These are phyloP conservation scores for Cathartes aura DNA, from an alignment of 2,113 vertebrate species.

Conservation along the genomic window DNA sequence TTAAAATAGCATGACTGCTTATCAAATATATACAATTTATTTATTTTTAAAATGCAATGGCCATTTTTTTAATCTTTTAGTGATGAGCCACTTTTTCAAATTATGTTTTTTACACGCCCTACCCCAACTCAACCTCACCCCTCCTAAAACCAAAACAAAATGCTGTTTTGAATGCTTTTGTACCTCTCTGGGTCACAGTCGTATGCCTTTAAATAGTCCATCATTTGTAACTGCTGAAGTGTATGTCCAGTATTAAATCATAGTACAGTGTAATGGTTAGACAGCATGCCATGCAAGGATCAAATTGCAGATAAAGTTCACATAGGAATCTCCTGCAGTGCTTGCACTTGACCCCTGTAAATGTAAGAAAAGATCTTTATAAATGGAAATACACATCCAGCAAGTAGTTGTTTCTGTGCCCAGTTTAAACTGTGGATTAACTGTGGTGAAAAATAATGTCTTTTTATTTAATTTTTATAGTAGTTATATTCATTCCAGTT, in stretches of 20 bases:
- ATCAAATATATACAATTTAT: background rate
- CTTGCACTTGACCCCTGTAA: background rate
- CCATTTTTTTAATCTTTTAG: background rate
- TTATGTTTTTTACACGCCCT: background rate
- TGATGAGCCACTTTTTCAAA: background rate
- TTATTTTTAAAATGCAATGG: background rate
- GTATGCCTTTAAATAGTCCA: background rate
- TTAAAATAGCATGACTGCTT: background rate
- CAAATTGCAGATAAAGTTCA: background rate
- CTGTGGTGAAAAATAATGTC: background rate
- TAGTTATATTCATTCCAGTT: background rate
- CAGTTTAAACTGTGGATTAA: background rate
- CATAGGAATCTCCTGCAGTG: background rate
- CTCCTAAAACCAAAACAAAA: background rate
- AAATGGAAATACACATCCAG: background rate
- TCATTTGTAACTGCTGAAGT: background rate
- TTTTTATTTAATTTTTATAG: background rate
- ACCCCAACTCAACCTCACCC: background rate
- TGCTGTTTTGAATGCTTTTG: background rate
- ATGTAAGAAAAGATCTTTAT: background rate
- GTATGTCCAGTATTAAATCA: background rate
- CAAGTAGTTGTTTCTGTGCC: background rate
- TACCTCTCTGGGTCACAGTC: background rate
- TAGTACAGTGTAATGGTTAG: background rate
- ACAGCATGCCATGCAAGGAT: background rate